Evolutionary conservation across 2,888 invertebrate species (phyloP), one percentile per base, ranked within the genome.

Genomic region (Heliconius erato): DNA sequence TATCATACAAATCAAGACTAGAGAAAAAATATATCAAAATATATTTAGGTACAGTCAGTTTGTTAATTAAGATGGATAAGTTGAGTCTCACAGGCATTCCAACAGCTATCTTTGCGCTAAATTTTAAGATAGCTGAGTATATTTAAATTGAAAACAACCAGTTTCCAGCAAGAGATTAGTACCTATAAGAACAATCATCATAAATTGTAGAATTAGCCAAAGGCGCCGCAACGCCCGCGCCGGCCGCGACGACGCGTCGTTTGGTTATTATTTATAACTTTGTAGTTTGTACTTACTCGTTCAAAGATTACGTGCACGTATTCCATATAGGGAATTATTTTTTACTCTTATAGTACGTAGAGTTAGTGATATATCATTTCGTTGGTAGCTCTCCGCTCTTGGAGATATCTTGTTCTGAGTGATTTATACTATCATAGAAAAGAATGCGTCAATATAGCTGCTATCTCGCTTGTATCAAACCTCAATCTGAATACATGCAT

Each of bases 171-270:
- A 84, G 26, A 78, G 80, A 84, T 84, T 82, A 80, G 74, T 74
- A 14, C 40, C 0, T 11, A 40, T 80, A 83, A 79, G 81, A 74
- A 71, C 80, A 78, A 80, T 80, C 78, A 67, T 65, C 74, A 78
- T 84, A 82, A 84, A 84, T 82, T 82, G 82, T 54, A 74, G 79
- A 84, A 84, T 84, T 82, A 82, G 71, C 79, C 40, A 79, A 71
- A 76, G 79, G 71, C 79, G 83, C 83, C 83, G 81, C 81, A 28
- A 49, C 79, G 81, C 67, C 79, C 19, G 67, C 80, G 78, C 71
- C 79, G 40, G 74, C 79, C 80, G 54, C 44, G 44, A 44, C 44
- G 49, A 32, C 67, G 67, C 54, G 74, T 81, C 71, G 71, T 78
- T 81, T 59, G 59, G 63, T 26, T 40, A 32, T 77, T 81, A 81